phyloP scores from a whole-genome alignment of 1,140 invertebrate species.

The Anastrepha obliqua region DNA sequence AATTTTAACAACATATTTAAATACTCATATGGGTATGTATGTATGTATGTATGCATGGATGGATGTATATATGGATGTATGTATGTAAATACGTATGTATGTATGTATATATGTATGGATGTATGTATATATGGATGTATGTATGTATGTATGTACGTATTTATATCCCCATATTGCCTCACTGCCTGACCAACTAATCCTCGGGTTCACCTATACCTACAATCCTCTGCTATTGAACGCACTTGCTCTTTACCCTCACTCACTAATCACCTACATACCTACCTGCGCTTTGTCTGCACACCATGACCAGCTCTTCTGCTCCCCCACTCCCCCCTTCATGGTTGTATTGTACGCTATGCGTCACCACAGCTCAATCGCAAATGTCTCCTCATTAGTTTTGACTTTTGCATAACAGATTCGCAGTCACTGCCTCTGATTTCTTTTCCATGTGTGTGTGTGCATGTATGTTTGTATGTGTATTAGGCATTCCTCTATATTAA shows the following conservation, averaged over 20 bases:
- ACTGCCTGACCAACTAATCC: too few species aligned
- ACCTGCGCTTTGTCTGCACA: background rate
- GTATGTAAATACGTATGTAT: too few species aligned
- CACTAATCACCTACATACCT: background rate
- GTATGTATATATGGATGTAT: background rate
- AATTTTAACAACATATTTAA: too few species aligned
- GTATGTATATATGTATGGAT: background rate
- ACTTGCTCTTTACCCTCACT: background rate
- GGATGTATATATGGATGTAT: too few species aligned
- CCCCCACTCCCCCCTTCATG: background rate
- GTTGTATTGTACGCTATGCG: background rate
- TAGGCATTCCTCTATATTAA: background rate
- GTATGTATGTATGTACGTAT: background rate
- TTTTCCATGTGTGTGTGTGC: background rate
- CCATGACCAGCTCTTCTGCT: background rate
- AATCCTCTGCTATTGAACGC: background rate
- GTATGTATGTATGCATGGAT: too few species aligned
- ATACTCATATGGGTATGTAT: background rate
- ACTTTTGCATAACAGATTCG: conserved; percentile 49
- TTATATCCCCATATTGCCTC: too few species aligned
- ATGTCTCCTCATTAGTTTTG: conserved; percentile 47
- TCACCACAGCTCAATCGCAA: conserved; percentile 6
- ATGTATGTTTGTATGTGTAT: background rate
- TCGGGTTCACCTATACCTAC: background rate
- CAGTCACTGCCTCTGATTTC: conserved; percentile 11